Base-by-base conservation (phyloP, 2,888 invertebrate species). In the Mesorhabditis sp. region DNA sequence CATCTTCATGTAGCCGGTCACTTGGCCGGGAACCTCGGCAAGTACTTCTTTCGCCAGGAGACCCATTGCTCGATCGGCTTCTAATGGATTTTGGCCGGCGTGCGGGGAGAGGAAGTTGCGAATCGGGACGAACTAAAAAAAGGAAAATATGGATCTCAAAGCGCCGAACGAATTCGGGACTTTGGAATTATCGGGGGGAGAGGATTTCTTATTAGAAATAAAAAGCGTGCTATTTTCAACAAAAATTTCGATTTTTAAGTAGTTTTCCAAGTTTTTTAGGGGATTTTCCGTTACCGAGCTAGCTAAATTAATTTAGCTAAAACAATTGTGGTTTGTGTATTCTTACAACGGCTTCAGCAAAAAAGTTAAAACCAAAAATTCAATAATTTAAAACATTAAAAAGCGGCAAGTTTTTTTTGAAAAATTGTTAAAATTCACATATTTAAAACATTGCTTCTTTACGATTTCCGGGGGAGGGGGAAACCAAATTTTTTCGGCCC, bases 1-100 rank as follows among this genome's bases (percentile, higher is more conserved):
- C 50, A 67, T 70, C 45, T 74, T 74, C 78, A 79, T 78, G 66
- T 76, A 79, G 28, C 72, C 68, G 4, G 74, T 71, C 67, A 82
- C 66, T 67, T 83, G 83, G 2, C 66, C 76, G 6, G 83, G 83
- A 44, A 82, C 74, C 70, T 82, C 78, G 13, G 78, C 78, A 5
- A 82, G 74, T 13, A 89, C 89, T 78, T 89, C 90, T 80, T 89
- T 88, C 43, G 90, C 90, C 67, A 90, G 84, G 66, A 86, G 83
- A 0, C 87, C 87, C 76, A 87, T 86, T 45, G 73, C 65, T 13
- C 72, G 66, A 15, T 70, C 71, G 50, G 68, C 69, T 44, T 74
- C 75, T 4, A 84, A 72, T 28, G 67, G 64, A 69, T 67, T 69
- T 81, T 74, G 74, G 83, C 80, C 72, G 82, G 82, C 66, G 45